Base-by-base conservation (phyloP, 2,113 vertebrate species). In the Cisticola juncidis region DNA sequence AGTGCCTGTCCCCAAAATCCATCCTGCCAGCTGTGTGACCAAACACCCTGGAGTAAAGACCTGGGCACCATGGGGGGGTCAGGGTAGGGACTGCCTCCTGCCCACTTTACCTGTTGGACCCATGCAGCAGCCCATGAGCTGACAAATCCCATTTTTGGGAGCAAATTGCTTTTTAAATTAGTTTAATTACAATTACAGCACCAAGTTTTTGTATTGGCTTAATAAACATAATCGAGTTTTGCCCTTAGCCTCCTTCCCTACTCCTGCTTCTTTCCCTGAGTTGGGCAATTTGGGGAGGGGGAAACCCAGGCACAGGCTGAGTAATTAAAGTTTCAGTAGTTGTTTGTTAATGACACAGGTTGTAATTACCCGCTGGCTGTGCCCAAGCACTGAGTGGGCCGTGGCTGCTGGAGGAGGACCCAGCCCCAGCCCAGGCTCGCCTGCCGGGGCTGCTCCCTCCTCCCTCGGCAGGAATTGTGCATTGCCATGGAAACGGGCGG, bases 141-240 rank as follows among this genome's bases (percentile, higher is more conserved):
- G 95, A 90, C 98, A 96, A 84, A 95, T 91, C 95, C 74, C 92
- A 87, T 96, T 96, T 94, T 80, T 48, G 4, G 96, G 87, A 97
- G 95, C 86, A 97, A 98, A 97, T 97, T 97, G 97, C 96, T 97
- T 98, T 97, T 93, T 54, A 96, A 97, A 98, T 98, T 97, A 94
- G 98, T 98, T 95, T 97, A 97, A 97, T 98, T 97, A 95, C 97
- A 97, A 93, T 96, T 97, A 92, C 86, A 65, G 77, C 19, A 71
- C 85, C 23, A 29, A 81, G 89, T 25, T 97, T 98, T 96, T 97
- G 95, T 97, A 62, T 92, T 64, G 79, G 78, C 50, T 96, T 97
- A 97, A 97, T 97, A 97, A 98, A 97, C 14, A 5, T 57, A 92
- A 97, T 96, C 97, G 89, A 91, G 92, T 68, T 97, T 94, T 72